Conservation (phyloP, 2,113 vertebrate species). For the Hassar affinis region DNA sequence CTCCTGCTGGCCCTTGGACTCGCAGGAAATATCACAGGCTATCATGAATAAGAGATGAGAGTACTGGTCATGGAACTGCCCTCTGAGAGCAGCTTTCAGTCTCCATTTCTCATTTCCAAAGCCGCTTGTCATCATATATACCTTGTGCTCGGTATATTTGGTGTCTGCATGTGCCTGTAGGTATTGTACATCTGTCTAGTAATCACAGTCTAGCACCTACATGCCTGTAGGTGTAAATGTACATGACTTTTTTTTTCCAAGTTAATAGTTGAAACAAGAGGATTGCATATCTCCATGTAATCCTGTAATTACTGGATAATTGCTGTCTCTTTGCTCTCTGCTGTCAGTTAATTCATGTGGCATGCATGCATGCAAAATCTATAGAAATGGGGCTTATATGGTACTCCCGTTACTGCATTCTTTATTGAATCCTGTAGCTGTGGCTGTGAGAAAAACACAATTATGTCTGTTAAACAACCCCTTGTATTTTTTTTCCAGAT, state of each 20-base stretch:
- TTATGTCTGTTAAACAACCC: constrained; percentile 34
- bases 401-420: constrained; percentile 5
- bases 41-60: constrained; percentile 54
- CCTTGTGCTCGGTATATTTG: neutral
- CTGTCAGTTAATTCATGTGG: constrained; percentile 21
- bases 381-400: constrained; percentile 1
- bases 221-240: constrained; percentile 1
- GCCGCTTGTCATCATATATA: constrained; percentile 19
- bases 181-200: neutral
- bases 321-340: constrained; percentile 16
- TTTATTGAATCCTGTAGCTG: neutral
- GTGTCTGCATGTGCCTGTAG: neutral
- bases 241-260: neutral
- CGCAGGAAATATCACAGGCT: constrained; percentile 50
- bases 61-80: constrained; percentile 40
- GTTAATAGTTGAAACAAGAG: neutral
- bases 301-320: constrained; percentile 27
- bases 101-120: constrained; percentile 27
- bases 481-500: neutral
- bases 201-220: neutral
- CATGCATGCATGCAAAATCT: neutral
- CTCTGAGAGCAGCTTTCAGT: constrained; percentile 17
- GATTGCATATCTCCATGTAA: constrained; percentile 2
- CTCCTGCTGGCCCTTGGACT: constrained; percentile 33
- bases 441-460: constrained; percentile 13